Evolutionary conservation across 1,140 invertebrate genomes (phyloP), one percentile per base, ranked within the genome.

Genomic region (Drosophila yakuba): DNA sequence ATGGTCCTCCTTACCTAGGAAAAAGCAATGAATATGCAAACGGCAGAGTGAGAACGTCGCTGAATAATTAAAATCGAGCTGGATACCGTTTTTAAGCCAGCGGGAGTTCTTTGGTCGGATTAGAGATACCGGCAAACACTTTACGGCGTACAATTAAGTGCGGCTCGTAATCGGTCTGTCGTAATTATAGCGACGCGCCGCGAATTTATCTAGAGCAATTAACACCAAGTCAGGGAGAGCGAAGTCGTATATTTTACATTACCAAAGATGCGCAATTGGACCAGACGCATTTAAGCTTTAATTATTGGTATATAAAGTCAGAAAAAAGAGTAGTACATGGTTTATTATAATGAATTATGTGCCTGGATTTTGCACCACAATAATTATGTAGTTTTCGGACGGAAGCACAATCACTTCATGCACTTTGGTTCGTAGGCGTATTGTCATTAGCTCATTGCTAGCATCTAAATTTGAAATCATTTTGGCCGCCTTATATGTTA

Each of bases 391-490:
- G 62, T 95, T 95, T 92, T 95, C 95, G 77, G 95, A 95, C 20
- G 97, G 97, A 8, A 97, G 96, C 7, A 98, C 95, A 94, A 98
- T 96, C 51, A 98, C 96, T 94, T 98, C 98, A 93, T 98, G 96
- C 82, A 97, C 98, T 86, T 97, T 97, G 63, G 97, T 97, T 78
- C 97, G 93, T 47, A 98, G 95, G 38, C 98, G 94, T 10, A 99
- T 89, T 81, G 96, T 96, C 4, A 95, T 95, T 38, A 97, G 93
- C 79, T 97, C 96, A 92, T 97, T 97, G 3, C 94, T 93, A 11
- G 95, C 94, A 85, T 97, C 96, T 67, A 97, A 83, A 54, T 97
- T 96, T 76, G 95, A 90, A 0, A 97, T 94, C 23, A 95, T 95
- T 57, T 94, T 94, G 51, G 95, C 94, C 3, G 95, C 95, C 92